These are phyloP conservation scores for Nerophis lumbriciformis DNA, from an alignment of 2,113 vertebrate genomes.

Conservation along the genomic window DNA sequence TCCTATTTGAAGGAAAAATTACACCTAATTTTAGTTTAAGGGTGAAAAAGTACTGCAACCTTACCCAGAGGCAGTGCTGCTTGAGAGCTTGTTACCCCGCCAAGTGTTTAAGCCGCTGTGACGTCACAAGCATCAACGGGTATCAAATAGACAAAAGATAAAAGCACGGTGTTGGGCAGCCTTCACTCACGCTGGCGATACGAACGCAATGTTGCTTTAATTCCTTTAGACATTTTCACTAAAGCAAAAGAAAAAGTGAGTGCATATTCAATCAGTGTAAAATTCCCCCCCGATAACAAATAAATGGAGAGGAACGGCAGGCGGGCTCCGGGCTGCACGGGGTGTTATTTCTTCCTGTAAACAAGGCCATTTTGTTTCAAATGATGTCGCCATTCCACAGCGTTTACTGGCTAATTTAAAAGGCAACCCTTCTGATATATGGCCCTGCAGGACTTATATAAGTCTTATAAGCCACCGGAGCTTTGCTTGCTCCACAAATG, in stretches of 20 bases:
- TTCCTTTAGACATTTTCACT: constrained; percentile 52
- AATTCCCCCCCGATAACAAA: constrained; percentile 26
- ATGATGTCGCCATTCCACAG: constrained; percentile 42
- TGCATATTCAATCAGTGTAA: constrained; percentile 32
- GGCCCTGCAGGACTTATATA: constrained; percentile 16
- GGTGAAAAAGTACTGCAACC: neutral
- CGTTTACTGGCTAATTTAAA: constrained; percentile 40
- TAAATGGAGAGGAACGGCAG: neutral
- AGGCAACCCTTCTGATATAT: constrained; percentile 9
- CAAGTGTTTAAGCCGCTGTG: too few relatives aligned
- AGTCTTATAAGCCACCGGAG: constrained; percentile 21
- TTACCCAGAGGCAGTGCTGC: too few relatives aligned
- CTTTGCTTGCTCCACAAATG: constrained; percentile 29
- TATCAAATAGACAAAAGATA: too few relatives aligned
- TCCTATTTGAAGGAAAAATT: constrained; percentile 31
- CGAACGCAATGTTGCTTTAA: constrained; percentile 4
- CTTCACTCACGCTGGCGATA: neutral
- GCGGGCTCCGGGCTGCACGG: constrained; percentile 9
- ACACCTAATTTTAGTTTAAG: constrained; percentile 4
- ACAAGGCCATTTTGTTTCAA: constrained; percentile 37
- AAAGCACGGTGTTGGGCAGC: too few relatives aligned
- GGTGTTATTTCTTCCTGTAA: constrained; percentile 19
- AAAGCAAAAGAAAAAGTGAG: constrained; percentile 55
- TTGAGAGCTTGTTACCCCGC: constrained; percentile 51
- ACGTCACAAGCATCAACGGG: too few relatives aligned